Percentiles rank a stretch among this genome's conserved stretches.
Conservation (phyloP, 2,888 invertebrate species). For the Phortica okadai region DNA sequence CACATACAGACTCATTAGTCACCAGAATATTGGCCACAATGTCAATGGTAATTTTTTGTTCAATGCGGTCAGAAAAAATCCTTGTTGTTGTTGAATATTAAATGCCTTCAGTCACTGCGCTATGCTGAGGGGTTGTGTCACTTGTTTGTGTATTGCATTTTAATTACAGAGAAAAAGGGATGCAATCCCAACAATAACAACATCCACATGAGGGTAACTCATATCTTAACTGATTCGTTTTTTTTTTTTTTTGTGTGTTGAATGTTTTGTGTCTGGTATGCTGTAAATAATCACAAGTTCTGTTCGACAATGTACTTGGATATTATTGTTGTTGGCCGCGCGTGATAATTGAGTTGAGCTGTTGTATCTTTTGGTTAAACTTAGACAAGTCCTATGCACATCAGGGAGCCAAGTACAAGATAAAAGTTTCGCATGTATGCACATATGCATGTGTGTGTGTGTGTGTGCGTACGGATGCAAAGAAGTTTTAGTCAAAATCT, state of each 20-base stretch:
- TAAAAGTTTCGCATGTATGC: background rate
- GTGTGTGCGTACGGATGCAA: background rate
- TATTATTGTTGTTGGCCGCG: background rate
- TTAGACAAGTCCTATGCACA: background rate
- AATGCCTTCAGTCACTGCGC: background rate
- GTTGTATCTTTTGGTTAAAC: background rate
- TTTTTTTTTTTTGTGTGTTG: conserved; percentile 1
- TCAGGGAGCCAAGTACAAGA: background rate
- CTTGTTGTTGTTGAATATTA: conserved; percentile 2
- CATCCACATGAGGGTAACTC: background rate
- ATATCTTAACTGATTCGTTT: background rate
- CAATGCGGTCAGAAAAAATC: background rate
- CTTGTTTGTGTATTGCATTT: conserved; percentile 3
- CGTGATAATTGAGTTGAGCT: conserved; percentile 28
- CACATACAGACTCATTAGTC: background rate
- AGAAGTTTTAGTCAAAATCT: background rate
- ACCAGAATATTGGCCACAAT: background rate
- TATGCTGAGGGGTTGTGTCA: background rate
- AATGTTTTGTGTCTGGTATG: background rate
- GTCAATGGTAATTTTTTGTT: background rate
- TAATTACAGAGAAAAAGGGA: background rate
- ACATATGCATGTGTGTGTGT: background rate
- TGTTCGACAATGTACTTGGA: conserved; percentile 10
- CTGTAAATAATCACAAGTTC: conserved; percentile 17
- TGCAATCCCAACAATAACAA: conserved; percentile 3